Conservation (phyloP, 2,888 invertebrate species). For the Branchellion lobata region DNA sequence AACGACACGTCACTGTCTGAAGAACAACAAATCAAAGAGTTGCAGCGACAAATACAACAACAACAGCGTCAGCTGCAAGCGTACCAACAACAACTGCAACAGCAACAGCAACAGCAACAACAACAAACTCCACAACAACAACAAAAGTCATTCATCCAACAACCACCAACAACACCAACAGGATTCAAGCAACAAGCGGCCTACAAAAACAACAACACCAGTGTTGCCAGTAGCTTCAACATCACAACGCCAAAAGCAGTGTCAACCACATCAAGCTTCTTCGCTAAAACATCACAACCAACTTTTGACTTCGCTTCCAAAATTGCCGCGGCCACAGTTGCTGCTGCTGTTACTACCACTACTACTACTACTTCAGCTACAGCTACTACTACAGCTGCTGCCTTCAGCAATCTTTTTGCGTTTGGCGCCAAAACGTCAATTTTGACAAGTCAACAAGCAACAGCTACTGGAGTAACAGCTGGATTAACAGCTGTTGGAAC, state of each 20-base stretch:
- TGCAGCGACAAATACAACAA: constrained; percentile 13
- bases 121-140: not conserved
- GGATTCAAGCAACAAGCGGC: constrained; percentile 9
- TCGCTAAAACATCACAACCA: constrained; percentile 24
- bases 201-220: too few species aligned
- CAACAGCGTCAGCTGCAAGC: constrained; percentile 1
- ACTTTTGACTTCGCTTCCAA: not conserved
- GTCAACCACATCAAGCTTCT: not conserved
- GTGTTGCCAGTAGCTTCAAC: too few species aligned
- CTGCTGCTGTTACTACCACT: not conserved
- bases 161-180: not conserved
- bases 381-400: not conserved
- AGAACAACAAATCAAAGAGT: not conserved
- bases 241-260: not conserved
- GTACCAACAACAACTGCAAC: constrained; percentile 2
- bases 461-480: too few species aligned
- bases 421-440: not conserved
- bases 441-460: too few species aligned
- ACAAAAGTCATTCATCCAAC: too few species aligned
- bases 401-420: not conserved
- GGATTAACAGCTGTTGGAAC: too few species aligned
- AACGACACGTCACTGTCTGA: not conserved
- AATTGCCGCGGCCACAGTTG: not conserved
- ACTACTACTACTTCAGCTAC: not conserved
- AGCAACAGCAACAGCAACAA: not conserved